Evolutionary conservation across 1,140 invertebrate genomes (phyloP), one percentile per base, ranked within the genome.

Genomic region (Lasioglossum baleicum): DNA sequence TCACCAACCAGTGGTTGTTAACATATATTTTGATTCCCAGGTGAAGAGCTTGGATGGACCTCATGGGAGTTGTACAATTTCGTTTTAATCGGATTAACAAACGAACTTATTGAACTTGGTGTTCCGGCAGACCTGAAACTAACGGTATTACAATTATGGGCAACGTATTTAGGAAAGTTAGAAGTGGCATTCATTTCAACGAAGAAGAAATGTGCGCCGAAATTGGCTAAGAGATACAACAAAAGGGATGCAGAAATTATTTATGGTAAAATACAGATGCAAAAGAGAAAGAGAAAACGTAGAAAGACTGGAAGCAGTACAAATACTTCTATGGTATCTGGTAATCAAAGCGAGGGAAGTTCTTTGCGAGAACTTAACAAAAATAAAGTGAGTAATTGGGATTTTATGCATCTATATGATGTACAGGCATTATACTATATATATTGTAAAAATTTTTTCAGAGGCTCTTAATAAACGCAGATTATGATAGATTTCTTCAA

Each of bases 31-130:
- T 80, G 56, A 72, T 69, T 83, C 80, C 48, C 5, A 90, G 86
- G 70, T 65, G 80, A 89, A 83, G 85, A 74, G 69, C 42, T 89
- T 35, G 92, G 94, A 56, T 92, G 95, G 83, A 96, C 95, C 2
- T 93, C 94, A 15, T 96, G 95, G 95, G 95, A 96, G 90, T 92
- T 94, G 20, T 95, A 95, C 82, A 96, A 96, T 92, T 94, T 95
- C 79, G 93, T 95, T 48, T 86, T 96, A 20, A 92, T 94, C 51
- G 95, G 94, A 15, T 89, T 96, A 69, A 91, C 94, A 0, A 92
- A 96, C 81, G 94, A 96, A 87, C 85, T 96, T 2, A 93, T 95
- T 2, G 83, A 92, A 22, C 90, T 95, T 68, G 95, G 95, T 35
- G 94, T 93, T 44, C 90, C 94, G 70, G 75, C 91, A 40, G 88